Base-by-base conservation (phyloP, 2,888 invertebrate genomes). In the Melanostoma mellinum region DNA sequence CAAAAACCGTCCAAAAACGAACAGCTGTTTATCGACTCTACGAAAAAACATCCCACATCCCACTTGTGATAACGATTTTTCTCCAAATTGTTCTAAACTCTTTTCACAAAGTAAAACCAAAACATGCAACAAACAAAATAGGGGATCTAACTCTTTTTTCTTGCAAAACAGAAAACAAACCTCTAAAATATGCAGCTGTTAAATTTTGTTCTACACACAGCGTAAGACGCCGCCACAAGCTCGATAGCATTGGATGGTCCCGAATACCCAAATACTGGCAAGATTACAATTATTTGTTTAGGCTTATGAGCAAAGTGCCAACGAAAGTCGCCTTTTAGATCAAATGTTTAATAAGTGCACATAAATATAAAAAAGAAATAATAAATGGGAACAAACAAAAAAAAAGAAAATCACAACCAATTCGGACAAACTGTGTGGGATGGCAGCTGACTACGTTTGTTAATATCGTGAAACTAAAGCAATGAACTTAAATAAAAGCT, bases 121-220 rank as follows among this genome's bases (percentile, higher is more conserved):
- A 71, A 71, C 79, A 79, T 78, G 79, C 74, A 55, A 67, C 42
- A 67, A 53, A 67, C n/a, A 20, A 36, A 2, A 35, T 52, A 65
- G 63, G 2, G 32, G 10, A 52, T 72, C 60, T 50, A 33, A 58
- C 63, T 40, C 48, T 36, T 60, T 52, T n/a, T 42, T 52, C 58
- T 50, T 50, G 74, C 69, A 67, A 85, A 86, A 90, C 90, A 88
- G 89, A 67, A 85, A 86, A 90, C 90, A 88, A 89, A 94, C 95
- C 93, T 93, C 92, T 93, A 88, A 94, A 95, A 88, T 94, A 95
- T 65, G 93, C 91, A 87, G 94, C 94, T 48, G 94, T 94, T 80
- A 94, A 89, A 88, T 92, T 92, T 88, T 94, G 93, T 67, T 94
- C 92, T 86, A 94, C 89, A 89, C 92, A 91, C 87, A 92, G 92